Conservation (phyloP, 2,888 invertebrate genomes). For the Shargacucullia verbasci region DNA sequence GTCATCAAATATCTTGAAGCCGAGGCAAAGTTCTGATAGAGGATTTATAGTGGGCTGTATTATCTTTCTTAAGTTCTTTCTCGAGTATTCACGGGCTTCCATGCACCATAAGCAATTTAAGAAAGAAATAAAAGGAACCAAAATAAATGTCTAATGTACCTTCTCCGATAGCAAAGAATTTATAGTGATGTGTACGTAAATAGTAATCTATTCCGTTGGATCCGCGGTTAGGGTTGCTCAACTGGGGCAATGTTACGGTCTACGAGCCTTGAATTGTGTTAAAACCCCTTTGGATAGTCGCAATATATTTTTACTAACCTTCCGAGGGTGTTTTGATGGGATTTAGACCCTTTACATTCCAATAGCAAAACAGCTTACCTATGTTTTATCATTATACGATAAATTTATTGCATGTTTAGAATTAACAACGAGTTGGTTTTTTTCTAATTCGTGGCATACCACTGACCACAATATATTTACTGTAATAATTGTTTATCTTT, state of each 20-base stretch:
- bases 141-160: slow-evolving; percentile 12
- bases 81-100: too few species aligned
- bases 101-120: too few species aligned
- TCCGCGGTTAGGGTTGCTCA: slow-evolving; percentile 43
- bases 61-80: too few species aligned
- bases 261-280: slow-evolving; percentile 54
- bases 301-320: slow-evolving; percentile 55
- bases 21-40: too few species aligned
- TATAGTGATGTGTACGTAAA: slow-evolving; percentile 39
- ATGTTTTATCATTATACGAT: slow-evolving; percentile 7
- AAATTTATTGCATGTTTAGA: slow-evolving; percentile 8
- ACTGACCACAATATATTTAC: slow-evolving; percentile 1
- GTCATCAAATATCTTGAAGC: too few species aligned
- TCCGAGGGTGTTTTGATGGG: slow-evolving; percentile 45
- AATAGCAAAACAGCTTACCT: slow-evolving; percentile 18
- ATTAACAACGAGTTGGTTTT: slow-evolving; percentile 5
- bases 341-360: slow-evolving; percentile 31
- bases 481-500: not conserved
- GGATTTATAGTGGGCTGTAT: too few species aligned
- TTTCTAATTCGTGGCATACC: not conserved
- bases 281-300: slow-evolving; percentile 54
- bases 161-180: slow-evolving; percentile 24
- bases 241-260: slow-evolving; percentile 54
- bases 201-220: slow-evolving; percentile 38
- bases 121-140: not conserved